A percentile compares a stretch with the other conserved stretches of the same genome.
Evolutionary conservation across 2,888 invertebrate species (phyloP).

Genomic region (Heteromyza rotundicornis): DNA sequence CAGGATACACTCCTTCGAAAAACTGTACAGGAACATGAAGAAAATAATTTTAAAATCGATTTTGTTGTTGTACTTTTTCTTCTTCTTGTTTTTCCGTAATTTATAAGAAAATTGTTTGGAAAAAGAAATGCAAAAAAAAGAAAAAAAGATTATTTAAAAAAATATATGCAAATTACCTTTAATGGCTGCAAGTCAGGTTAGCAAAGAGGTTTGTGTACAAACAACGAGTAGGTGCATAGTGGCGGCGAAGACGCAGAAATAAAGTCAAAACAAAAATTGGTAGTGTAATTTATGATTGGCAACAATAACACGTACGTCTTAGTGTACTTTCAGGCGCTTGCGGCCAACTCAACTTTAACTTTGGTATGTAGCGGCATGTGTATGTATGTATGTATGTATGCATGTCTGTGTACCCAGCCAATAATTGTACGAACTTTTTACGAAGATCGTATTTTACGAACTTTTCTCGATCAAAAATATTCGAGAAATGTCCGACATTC

Average conservation of each 20-base stretch:
- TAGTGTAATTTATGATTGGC: not conserved
- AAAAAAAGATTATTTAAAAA: slow-evolving; percentile 1
- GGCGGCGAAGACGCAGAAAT: not conserved
- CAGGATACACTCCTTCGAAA: no score
- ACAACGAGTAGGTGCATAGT: not conserved
- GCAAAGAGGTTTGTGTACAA: slow-evolving; percentile 9
- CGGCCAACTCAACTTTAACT: no score
- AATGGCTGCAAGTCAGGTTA: slow-evolving; percentile 37
- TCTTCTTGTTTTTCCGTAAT: slow-evolving; percentile 1
- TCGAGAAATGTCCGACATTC: no score
- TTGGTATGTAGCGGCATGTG: no score
- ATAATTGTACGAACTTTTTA: no score
- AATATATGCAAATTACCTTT: slow-evolving; percentile 39
- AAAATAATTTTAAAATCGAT: slow-evolving; percentile 19
- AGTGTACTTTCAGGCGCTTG: no score
- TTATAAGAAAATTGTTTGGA: slow-evolving; percentile 14
- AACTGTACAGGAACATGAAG: not conserved
- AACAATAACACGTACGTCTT: no score
- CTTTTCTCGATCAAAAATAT: no score
- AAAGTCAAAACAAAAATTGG: slow-evolving; percentile 11
- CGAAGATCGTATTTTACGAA: no score
- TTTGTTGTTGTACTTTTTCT: slow-evolving; percentile 2
- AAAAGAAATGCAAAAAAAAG: not conserved
- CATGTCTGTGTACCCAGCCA: no score
- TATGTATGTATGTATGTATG: no score